These are phyloP conservation scores for Copsychus sechellarum DNA, from an alignment of 2,113 vertebrate species.

Conservation along the genomic window DNA sequence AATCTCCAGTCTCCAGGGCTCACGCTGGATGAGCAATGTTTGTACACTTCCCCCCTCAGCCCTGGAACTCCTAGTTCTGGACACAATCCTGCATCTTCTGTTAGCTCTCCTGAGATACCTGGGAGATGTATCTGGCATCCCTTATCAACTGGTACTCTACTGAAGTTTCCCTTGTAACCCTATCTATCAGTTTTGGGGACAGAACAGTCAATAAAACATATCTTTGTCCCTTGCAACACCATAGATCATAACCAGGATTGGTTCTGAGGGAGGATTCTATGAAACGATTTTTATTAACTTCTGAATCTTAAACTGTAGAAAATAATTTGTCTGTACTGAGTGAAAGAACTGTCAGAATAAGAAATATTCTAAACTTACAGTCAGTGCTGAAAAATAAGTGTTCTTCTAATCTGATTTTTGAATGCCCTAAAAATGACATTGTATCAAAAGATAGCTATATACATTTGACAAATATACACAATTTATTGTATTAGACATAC, in stretches of 20 bases:
- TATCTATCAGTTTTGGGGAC: not conserved
- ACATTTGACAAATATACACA: not conserved
- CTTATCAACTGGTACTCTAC: not conserved
- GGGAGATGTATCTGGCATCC: not conserved
- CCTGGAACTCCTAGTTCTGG: not conserved
- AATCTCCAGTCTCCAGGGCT: not conserved
- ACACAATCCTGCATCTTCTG: not conserved
- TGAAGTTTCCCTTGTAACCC: not conserved
- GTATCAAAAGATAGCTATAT: not conserved
- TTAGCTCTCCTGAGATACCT: not conserved
- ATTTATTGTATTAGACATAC: not conserved
- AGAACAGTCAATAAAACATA: not conserved
- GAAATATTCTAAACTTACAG: not conserved
- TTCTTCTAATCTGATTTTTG: not conserved
- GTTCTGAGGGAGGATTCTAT: not conserved
- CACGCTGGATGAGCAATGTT: not conserved
- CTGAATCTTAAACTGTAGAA: not conserved
- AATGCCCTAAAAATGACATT: not conserved
- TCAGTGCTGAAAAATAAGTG: not conserved
- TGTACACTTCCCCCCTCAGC: rapidly evolving
- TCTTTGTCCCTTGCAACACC: not conserved
- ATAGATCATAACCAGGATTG: not conserved
- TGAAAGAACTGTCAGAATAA: not conserved
- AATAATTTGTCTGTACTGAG: not conserved
- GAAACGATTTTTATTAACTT: not conserved